Conservation (phyloP, 2,888 invertebrate species). For the Parthenolecanium corni region DNA sequence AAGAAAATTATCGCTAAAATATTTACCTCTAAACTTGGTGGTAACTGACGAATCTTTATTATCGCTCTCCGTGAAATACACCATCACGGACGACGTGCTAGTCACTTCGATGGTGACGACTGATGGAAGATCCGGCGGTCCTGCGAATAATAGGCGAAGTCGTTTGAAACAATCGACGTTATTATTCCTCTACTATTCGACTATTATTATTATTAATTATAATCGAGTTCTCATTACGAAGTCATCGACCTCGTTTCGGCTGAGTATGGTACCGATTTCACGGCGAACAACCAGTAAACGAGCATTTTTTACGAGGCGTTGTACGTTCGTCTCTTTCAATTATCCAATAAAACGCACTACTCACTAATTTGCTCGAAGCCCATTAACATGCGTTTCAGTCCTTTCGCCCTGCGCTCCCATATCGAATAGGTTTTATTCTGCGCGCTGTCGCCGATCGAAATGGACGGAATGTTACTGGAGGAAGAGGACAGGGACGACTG, state of each 20-base stretch:
- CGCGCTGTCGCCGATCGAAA: slow-evolving; percentile 44
- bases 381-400: slow-evolving; percentile 64
- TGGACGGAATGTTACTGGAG: slow-evolving; percentile 29
- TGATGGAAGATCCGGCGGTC: slow-evolving; percentile 70
- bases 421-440: slow-evolving; percentile 71
- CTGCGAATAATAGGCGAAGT: slow-evolving; percentile 35
- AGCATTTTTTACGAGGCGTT: too few relatives aligned
- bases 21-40: slow-evolving; percentile 78
- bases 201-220: not conserved
- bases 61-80: slow-evolving; percentile 58
- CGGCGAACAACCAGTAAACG: not conserved
- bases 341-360: slow-evolving; percentile 33
- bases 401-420: slow-evolving; percentile 74
- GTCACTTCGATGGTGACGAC: slow-evolving; percentile 62
- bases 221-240: too few relatives aligned
- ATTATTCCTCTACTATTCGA: not conserved
- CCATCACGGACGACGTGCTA: slow-evolving; percentile 53
- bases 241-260: too few relatives aligned
- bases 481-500: slow-evolving; percentile 30
- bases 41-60: slow-evolving; percentile 63
- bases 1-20: too few relatives aligned
- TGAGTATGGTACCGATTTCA: too few relatives aligned
- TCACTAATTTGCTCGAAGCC: slow-evolving; percentile 76
- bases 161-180: not conserved
- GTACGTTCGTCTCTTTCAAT: not conserved